Percentiles rank a stretch among this genome's conserved stretches.
phyloP scores from a whole-genome alignment of 2,888 invertebrate species.

The Pristionchus japonicus region DNA sequence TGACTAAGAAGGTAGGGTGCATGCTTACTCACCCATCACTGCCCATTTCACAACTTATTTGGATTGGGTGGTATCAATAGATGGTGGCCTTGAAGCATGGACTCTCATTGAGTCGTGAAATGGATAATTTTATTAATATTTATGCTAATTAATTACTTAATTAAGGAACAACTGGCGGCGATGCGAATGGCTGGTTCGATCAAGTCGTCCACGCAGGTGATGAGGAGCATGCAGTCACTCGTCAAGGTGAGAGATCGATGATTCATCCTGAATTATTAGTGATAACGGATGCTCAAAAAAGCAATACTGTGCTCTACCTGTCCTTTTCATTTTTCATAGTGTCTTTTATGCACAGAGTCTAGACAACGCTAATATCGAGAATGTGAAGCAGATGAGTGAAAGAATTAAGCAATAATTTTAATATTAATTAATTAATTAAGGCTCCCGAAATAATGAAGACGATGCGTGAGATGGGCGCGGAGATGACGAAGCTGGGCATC shows the following conservation, averaged over 20 bases:
- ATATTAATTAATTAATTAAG: conserved; percentile 78
- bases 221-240: conserved; percentile 96
- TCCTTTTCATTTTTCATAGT: not conserved
- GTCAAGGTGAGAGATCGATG: conserved; percentile 64
- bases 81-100: not conserved
- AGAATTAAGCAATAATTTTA: no score
- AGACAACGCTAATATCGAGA: not conserved
- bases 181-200: conserved; percentile 80
- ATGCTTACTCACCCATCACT: not conserved
- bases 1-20: not conserved
- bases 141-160: not conserved
- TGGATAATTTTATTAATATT: no score
- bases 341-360: not conserved
- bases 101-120: not conserved
- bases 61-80: not conserved
- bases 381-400: no score
- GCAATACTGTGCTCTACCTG: no score
- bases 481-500: conserved; percentile 96
- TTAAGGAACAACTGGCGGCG: conserved; percentile 90
- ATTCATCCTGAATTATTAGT: not conserved
- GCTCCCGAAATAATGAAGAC: conserved; percentile 94
- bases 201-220: conserved; percentile 96
- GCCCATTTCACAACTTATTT: not conserved
- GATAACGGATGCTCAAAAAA: no score
- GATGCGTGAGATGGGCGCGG: conserved; percentile 97